Base-by-base conservation (phyloP, 2,888 invertebrate genomes). In the Synanthedon myopaeformis region DNA sequence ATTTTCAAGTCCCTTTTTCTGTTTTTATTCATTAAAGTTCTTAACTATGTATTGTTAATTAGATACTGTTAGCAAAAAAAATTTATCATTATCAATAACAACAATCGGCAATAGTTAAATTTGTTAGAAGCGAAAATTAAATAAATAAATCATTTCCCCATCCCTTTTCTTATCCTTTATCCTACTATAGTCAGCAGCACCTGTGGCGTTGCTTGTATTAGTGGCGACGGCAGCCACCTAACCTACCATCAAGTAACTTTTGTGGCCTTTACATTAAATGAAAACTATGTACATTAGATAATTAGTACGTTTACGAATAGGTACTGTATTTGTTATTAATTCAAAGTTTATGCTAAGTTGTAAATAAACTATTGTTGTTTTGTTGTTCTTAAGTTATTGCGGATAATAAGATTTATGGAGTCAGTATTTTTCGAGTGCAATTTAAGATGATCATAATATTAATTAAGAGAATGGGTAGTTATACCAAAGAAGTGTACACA, bases 401-500 rank as follows among this genome's bases (percentile, higher is more conserved):
- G 59, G 66, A 72, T 56, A 41, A 57, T 53, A 51, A 56, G 53
- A 54, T 55, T 56, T 51, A 13, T 42, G 51, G 42, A 52, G 10
- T 48, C 80, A 82, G 80, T 82, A 82, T 83, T 82, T 79, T 78
- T 72, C 67, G 73, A 78, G 84, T 83, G 84, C 84, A 84, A 84
- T 85, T 72, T 65, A 62, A 57, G 64, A 64, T 66, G 59, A 60
- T 65, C 65, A 65, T 59, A 56, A 13, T 60, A 54, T 1, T 60
- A 54, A 58, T 59, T 35, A 62, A 63, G 64, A 62, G 67, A 71
- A 76, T 77, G 79, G 72, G 78, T 83, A 82, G 82, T 72, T 73
- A 83, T 81, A 74, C 85, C 84, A 85, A 85, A 84, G 85, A 84
- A 71, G 69, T 82, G 79, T 81, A 79, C 79, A 79, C 79, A 79